Conservation (phyloP, 2,113 vertebrate species). For the Anoplopoma fimbria region DNA sequence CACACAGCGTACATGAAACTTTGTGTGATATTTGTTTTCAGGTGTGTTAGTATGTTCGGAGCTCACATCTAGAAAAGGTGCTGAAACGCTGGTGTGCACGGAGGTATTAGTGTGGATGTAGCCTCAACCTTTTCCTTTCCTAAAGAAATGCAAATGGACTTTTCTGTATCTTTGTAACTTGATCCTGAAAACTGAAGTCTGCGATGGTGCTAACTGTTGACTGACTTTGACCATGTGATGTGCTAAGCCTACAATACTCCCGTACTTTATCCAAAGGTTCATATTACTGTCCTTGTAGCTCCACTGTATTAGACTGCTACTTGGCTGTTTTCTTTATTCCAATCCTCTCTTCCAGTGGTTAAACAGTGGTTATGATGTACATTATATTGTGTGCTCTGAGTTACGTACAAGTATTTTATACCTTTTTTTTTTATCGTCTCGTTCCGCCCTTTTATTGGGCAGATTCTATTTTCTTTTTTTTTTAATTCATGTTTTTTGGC, state of each 20-base stretch:
- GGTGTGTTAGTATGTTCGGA: not conserved
- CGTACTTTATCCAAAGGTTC: constrained; percentile 66
- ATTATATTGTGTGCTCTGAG: constrained; percentile 74
- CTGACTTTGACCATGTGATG: constrained; percentile 72
- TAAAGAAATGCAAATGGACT: constrained; percentile 57
- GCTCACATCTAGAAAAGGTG: not conserved
- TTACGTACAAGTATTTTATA: constrained; percentile 78
- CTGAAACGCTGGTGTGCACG: not conserved
- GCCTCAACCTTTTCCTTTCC: constrained; percentile 57
- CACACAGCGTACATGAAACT: too few species aligned
- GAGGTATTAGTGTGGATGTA: not conserved
- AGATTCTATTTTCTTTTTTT: constrained; percentile 21
- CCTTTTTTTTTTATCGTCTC: constrained; percentile 64
- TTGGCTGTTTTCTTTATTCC: constrained; percentile 63
- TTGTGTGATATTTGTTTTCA: not conserved
- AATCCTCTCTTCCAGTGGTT: constrained; percentile 69
- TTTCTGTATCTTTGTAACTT: constrained; percentile 74
- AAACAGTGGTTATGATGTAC: constrained; percentile 72
- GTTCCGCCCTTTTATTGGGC: constrained; percentile 48
- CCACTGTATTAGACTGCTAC: constrained; percentile 59
- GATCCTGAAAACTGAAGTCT: constrained; percentile 65
- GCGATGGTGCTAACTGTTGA: constrained; percentile 75
- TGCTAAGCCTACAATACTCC: constrained; percentile 67
- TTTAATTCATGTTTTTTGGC: constrained; percentile 74
- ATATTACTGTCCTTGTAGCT: constrained; percentile 63